A percentile compares a stretch with the other conserved stretches of the same genome.
Evolutionary conservation across 2,113 vertebrate species (phyloP).

Genomic region (Toxostoma redivivum): DNA sequence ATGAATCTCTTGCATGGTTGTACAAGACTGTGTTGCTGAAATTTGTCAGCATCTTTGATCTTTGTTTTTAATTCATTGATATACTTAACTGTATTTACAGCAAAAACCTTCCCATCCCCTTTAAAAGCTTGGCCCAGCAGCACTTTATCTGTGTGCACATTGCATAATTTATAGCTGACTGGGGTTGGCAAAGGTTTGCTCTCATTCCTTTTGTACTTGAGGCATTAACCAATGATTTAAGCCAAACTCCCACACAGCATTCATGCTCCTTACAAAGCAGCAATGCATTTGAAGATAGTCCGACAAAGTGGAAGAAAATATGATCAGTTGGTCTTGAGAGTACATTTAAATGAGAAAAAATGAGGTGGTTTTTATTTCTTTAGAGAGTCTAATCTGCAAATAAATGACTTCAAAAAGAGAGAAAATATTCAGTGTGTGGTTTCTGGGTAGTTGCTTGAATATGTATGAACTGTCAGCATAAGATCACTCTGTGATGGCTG

Average conservation of each 20-base stretch:
- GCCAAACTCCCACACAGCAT: not conserved
- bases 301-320: constrained; percentile 28
- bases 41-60: not conserved
- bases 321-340: not conserved
- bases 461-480: not conserved
- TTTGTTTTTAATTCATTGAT: not conserved
- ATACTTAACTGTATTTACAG: not conserved
- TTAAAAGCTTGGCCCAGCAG: not conserved
- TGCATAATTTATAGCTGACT: not conserved
- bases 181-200: not conserved
- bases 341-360: constrained; percentile 17
- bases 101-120: not conserved
- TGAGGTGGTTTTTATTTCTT: not conserved
- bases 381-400: constrained; percentile 15
- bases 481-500: not conserved
- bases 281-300: not conserved
- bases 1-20: rapidly evolving
- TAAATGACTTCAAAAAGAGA: not conserved
- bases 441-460: not conserved
- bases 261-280: not conserved
- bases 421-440: not conserved
- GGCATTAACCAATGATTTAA: constrained; percentile 2
- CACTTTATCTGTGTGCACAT: not conserved
- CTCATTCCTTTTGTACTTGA: not conserved
- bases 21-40: not conserved